A percentile compares a stretch with the other conserved stretches of the same genome.
Conservation (phyloP, 2,797 vertebrate genomes). For the Coreius guichenoti region DNA sequence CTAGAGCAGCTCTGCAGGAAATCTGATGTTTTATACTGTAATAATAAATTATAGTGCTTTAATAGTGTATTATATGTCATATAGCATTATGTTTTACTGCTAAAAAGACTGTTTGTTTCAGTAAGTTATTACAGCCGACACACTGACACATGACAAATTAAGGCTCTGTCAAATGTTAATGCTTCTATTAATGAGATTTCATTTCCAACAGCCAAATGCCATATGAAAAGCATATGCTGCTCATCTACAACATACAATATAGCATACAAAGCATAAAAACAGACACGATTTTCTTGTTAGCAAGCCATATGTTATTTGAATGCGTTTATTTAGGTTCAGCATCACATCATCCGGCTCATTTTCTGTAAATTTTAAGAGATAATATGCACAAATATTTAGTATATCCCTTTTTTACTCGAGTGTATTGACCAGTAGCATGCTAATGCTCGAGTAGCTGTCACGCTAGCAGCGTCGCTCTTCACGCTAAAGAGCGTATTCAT, state of each 20-base stretch:
- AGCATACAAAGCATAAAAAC: not conserved
- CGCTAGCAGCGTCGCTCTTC: not conserved
- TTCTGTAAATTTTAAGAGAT: not conserved
- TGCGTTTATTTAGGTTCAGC: not conserved
- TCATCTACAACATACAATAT: too few relatives aligned
- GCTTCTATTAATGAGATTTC: conserved; percentile 9
- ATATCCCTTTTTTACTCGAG: not conserved
- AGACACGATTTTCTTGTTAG: not conserved
- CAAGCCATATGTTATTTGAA: not conserved
- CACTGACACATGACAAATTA: not conserved
- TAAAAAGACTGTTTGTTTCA: not conserved
- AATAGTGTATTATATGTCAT: not conserved
- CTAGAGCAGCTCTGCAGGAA: too few relatives aligned
- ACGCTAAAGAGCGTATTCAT: not conserved
- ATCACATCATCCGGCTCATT: not conserved
- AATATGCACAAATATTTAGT: too few relatives aligned
- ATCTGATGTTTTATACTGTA: not conserved
- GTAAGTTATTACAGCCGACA: not conserved
- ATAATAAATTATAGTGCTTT: not conserved
- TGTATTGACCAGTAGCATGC: not conserved
- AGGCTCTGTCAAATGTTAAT: conserved; percentile 1
- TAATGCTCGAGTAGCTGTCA: not conserved
- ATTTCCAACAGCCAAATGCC: conserved; percentile 4
- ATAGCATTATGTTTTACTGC: not conserved
- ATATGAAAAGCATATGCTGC: conserved; percentile 14